Percentiles rank a stretch among this genome's conserved stretches.
phyloP scores from a whole-genome alignment of 2,888 invertebrate genomes.

The Heliconius erato region DNA sequence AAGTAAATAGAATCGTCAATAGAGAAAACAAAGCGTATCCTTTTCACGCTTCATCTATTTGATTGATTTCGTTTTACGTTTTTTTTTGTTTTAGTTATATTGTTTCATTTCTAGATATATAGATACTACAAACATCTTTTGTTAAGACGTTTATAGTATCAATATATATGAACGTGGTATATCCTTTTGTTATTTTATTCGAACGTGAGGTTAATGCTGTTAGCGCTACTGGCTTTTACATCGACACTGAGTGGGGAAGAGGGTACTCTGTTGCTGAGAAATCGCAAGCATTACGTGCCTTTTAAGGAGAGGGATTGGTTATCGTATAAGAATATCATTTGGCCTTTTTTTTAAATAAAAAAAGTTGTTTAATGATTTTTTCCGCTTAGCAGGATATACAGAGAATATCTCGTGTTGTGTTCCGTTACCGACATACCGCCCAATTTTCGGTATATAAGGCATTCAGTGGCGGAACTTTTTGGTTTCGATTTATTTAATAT shows the following conservation, averaged over 20 bases:
- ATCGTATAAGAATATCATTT: too few relatives aligned
- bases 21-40: slow-evolving; percentile 8
- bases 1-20: slow-evolving; percentile 22
- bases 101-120: slow-evolving; percentile 2
- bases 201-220: background rate
- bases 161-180: background rate
- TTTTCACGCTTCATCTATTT: slow-evolving; percentile 34
- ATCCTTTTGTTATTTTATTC: background rate
- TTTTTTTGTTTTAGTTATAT: slow-evolving; percentile 21
- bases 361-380: too few relatives aligned
- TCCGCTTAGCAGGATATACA: too few relatives aligned
- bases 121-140: background rate
- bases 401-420: too few relatives aligned
- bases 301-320: too few relatives aligned
- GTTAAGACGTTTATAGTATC: background rate
- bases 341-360: too few relatives aligned
- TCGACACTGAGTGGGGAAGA: background rate
- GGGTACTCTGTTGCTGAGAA: background rate
- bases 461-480: too few relatives aligned
- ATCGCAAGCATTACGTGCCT: too few relatives aligned
- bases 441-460: too few relatives aligned
- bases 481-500: too few relatives aligned
- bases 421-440: too few relatives aligned
- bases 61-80: slow-evolving; percentile 28
- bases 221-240: background rate